These are phyloP conservation scores for Picus viridis DNA, from an alignment of 2,797 vertebrate genomes.

Conservation along the genomic window DNA sequence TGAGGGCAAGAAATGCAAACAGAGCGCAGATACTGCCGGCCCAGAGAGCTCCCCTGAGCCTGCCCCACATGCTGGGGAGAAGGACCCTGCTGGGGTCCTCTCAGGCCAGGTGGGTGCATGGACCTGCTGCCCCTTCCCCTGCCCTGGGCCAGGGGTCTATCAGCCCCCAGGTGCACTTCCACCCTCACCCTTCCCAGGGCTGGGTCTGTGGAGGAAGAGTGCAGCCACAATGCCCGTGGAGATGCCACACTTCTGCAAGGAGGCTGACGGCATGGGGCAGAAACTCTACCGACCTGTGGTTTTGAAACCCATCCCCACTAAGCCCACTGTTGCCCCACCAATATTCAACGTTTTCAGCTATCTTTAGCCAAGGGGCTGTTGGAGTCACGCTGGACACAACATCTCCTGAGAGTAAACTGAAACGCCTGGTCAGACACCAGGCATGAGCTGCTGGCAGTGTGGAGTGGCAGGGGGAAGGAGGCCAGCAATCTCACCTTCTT, in stretches of 20 bases:
- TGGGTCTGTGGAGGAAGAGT: constrained; percentile 87
- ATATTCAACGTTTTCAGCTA: constrained; percentile 96
- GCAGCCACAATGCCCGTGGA: constrained; percentile 46
- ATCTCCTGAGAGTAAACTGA: background rate
- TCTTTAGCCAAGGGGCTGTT: constrained; percentile 76
- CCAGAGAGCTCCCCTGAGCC: constrained; percentile 68
- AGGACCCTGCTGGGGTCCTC: constrained; percentile 78
- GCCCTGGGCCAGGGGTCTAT: constrained; percentile 87
- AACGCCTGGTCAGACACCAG: rapidly evolving
- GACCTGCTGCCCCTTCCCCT: constrained; percentile 91
- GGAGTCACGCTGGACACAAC: background rate
- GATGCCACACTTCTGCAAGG: constrained; percentile 74
- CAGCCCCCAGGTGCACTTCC: constrained; percentile 82
- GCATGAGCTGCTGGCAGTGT: background rate
- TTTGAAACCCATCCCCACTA: constrained; percentile 97
- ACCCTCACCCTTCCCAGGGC: constrained; percentile 73
- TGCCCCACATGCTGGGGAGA: constrained; percentile 69
- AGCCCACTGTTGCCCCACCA: constrained; percentile 85
- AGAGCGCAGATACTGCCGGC: constrained; percentile 41
- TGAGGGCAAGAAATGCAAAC: constrained; percentile 74
- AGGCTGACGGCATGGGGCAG: constrained; percentile 75
- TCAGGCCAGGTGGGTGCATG: constrained; percentile 80
- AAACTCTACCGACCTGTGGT: constrained; percentile 90
- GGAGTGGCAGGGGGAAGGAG: background rate
- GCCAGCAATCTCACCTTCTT: rapidly evolving